A percentile compares a stretch with the other conserved stretches of the same genome.
Evolutionary conservation across 2,888 invertebrate species (phyloP).

Genomic region (Pomacea canaliculata): DNA sequence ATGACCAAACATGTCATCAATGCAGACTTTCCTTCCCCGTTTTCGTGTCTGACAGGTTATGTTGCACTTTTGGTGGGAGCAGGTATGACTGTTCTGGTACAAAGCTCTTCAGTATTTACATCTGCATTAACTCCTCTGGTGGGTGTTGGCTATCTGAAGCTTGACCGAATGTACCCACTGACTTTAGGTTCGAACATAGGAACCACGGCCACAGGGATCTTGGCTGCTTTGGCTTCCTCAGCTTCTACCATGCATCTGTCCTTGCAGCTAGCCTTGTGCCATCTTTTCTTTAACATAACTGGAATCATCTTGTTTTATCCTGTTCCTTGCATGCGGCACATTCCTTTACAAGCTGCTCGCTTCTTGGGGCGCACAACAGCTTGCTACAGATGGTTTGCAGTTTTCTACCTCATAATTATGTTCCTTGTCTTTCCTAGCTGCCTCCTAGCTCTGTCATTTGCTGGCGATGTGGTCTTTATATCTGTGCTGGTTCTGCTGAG

Average conservation of each 20-base stretch:
- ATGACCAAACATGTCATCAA: slow-evolving; percentile 58
- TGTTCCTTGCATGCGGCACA: slow-evolving; percentile 71
- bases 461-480: slow-evolving; percentile 49
- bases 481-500: slow-evolving; percentile 55
- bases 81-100: slow-evolving; percentile 61
- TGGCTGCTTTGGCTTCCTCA: slow-evolving; percentile 59
- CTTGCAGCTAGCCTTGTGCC: slow-evolving; percentile 72
- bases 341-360: slow-evolving; percentile 72
- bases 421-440: slow-evolving; percentile 60
- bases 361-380: slow-evolving; percentile 73
- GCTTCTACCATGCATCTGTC: slow-evolving; percentile 34
- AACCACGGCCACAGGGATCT: slow-evolving; percentile 62
- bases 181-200: slow-evolving; percentile 64
- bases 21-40: slow-evolving; percentile 58
- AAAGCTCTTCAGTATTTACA: slow-evolving; percentile 63
- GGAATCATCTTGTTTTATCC: slow-evolving; percentile 74
- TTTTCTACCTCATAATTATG: slow-evolving; percentile 68
- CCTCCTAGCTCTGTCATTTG: slow-evolving; percentile 59
- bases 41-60: slow-evolving; percentile 59
- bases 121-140: slow-evolving; percentile 64
- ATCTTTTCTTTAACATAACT: slow-evolving; percentile 74
- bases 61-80: slow-evolving; percentile 59
- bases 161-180: slow-evolving; percentile 64
- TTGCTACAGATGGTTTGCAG: slow-evolving; percentile 74
- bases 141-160: slow-evolving; percentile 57